A percentile compares a stretch with the other conserved stretches of the same genome.
Evolutionary conservation across 2,797 vertebrate genomes (phyloP).

Genomic region (Pygocentrus nattereri): DNA sequence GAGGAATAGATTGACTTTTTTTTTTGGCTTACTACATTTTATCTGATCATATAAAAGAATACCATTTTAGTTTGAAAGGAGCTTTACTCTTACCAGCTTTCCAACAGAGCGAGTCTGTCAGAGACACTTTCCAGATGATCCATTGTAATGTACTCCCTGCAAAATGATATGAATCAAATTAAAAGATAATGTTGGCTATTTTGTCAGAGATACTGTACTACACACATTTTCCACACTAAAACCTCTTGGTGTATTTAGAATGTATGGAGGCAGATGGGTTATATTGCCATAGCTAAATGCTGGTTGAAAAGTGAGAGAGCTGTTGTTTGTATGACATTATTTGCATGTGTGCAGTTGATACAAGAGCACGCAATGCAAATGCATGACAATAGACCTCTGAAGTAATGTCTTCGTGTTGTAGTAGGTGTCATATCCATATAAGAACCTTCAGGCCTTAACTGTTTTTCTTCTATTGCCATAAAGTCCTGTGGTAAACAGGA

Average conservation of each 20-base stretch:
- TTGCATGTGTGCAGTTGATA: background rate
- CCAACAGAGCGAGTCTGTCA: conserved; percentile 29
- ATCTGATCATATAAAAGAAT: conserved; percentile 49
- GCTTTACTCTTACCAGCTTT: conserved; percentile 26
- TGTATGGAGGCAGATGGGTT: conserved; percentile 30
- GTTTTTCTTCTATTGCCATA: no score
- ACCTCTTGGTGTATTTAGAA: conserved; percentile 52
- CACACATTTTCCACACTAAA: conserved; percentile 30
- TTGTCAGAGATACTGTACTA: conserved; percentile 70
- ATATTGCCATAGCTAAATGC: conserved; percentile 17
- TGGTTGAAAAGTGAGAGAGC: conserved; percentile 4
- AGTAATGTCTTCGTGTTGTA: no score
- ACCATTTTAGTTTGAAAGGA: conserved; percentile 51
- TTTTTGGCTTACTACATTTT: conserved; percentile 16
- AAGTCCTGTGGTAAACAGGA: no score
- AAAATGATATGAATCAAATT: conserved; percentile 82
- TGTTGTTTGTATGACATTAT: background rate
- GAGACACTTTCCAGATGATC: conserved; percentile 72
- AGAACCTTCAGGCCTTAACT: no score
- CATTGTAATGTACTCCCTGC: conserved; percentile 68
- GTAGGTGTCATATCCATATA: no score
- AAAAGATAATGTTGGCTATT: conserved; percentile 82
- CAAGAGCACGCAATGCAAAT: background rate
- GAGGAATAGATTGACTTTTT: conserved; percentile 45
- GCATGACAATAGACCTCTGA: no score